A percentile compares a stretch with the other conserved stretches of the same genome.
These are phyloP conservation scores for Gallinago paraguaiae DNA, from an alignment of 2,113 vertebrate genomes.

Conservation along the genomic window DNA sequence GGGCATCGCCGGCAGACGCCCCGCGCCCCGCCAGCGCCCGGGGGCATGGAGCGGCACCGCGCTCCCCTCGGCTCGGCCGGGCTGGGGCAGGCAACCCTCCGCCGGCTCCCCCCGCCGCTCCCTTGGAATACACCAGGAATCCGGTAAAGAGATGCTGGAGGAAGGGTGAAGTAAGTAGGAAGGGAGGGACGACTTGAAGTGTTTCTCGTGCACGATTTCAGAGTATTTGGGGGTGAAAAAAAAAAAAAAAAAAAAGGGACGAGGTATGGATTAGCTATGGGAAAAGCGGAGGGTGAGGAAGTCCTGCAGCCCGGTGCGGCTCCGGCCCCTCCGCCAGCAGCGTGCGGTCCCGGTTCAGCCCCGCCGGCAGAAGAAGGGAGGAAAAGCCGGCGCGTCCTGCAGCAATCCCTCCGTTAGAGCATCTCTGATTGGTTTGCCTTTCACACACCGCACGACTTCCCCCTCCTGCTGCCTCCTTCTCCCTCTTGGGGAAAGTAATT, in stretches of 20 bases:
- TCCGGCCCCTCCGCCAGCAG: neutral
- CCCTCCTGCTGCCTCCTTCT: conserved; percentile 21
- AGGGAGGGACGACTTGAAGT: neutral
- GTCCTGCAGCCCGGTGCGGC: conserved; percentile 12
- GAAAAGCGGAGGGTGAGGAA: neutral
- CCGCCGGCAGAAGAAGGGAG: neutral
- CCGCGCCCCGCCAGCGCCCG: conserved; percentile 65
- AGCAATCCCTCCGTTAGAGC: conserved; percentile 46
- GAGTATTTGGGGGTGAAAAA: neutral
- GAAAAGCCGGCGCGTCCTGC: conserved; percentile 31
- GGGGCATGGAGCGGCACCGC: conserved; percentile 45
- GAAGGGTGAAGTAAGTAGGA: neutral
- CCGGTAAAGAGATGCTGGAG: neutral
- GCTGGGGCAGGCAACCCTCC: neutral
- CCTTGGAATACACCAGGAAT: neutral
- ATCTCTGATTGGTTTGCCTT: conserved; percentile 56
- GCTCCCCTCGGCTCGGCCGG: neutral
- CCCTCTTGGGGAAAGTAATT: conserved; percentile 48
- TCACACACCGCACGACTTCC: conserved; percentile 47
- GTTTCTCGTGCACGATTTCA: neutral
- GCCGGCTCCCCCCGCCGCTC: neutral
- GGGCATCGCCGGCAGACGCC: conserved; percentile 77
- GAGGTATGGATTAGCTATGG: neutral
- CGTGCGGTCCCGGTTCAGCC: neutral
- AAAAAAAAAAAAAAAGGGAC: neutral